Conservation (phyloP, 1,140 invertebrate species). For the Cheumatopsyche charites region DNA sequence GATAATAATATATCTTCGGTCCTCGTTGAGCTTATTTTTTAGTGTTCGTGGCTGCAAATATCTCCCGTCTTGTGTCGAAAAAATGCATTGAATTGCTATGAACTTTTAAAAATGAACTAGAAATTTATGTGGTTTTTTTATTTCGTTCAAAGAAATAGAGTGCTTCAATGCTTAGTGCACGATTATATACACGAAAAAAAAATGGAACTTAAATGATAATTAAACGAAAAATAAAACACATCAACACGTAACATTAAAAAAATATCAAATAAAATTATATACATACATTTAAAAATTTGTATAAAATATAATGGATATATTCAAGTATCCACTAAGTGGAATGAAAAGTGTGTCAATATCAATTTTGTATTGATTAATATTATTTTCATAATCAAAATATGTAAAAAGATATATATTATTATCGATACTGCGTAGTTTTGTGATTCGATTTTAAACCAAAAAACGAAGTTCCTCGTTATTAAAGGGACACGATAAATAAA, state of each 20-base stretch:
- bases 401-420: constrained; percentile 27
- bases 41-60: constrained; percentile 48
- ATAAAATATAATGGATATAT: constrained; percentile 30
- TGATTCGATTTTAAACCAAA: constrained; percentile 33
- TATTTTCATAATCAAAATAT: constrained; percentile 35
- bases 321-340: constrained; percentile 49
- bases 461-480: constrained; percentile 20
- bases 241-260: constrained; percentile 3
- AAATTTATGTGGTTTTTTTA: constrained; percentile 14
- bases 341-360: constrained; percentile 36
- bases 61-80: constrained; percentile 24
- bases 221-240: constrained; percentile 9
- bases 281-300: constrained; percentile 29
- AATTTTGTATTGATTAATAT: constrained; percentile 40
- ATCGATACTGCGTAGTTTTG: constrained; percentile 27
- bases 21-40: constrained; percentile 46
- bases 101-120: constrained; percentile 24
- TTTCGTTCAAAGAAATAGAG: constrained; percentile 29
- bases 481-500: background rate
- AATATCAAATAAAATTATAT: constrained; percentile 10
- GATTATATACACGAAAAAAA: constrained; percentile 17
- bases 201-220: constrained; percentile 20
- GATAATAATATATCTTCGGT: constrained; percentile 29
- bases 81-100: too few relatives aligned
- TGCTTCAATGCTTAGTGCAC: constrained; percentile 46